Conservation (phyloP, 1,140 invertebrate species). For the Zaprionus kolodkinae region DNA sequence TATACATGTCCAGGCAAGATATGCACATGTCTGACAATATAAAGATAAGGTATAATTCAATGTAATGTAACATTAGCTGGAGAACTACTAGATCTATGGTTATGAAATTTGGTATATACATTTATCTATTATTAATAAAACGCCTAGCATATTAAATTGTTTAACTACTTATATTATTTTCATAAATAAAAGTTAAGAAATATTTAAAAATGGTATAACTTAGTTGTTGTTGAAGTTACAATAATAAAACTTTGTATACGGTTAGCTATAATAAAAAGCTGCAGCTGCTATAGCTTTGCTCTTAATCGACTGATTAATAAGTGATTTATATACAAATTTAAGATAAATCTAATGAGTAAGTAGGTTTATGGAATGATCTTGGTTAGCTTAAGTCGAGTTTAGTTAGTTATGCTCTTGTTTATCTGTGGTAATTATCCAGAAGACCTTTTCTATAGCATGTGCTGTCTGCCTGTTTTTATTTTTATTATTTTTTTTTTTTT, state of each 20-base stretch:
- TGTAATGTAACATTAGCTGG: neutral
- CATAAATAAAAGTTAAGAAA: neutral
- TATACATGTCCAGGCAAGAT: neutral
- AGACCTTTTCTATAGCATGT: neutral
- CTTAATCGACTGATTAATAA: too few relatives aligned
- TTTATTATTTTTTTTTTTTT: neutral
- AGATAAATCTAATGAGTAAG: too few relatives aligned
- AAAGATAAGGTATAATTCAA: too few relatives aligned
- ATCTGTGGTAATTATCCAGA: constrained; percentile 17
- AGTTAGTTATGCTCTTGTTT: neutral
- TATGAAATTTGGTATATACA: neutral
- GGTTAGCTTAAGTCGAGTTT: neutral
- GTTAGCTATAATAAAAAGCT: too few relatives aligned
- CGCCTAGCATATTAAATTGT: neutral
- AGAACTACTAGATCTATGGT: neutral
- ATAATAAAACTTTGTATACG: too few relatives aligned
- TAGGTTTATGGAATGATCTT: neutral
- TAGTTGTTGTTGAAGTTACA: neutral
- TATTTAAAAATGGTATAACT: neutral
- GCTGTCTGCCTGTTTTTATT: neutral
- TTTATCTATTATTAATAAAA: too few relatives aligned
- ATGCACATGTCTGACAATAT: too few relatives aligned
- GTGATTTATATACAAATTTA: too few relatives aligned
- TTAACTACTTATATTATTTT: too few relatives aligned
- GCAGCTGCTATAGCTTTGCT: too few relatives aligned